phyloP scores from a whole-genome alignment of 2,888 invertebrate species.

The Amiota minor region DNA sequence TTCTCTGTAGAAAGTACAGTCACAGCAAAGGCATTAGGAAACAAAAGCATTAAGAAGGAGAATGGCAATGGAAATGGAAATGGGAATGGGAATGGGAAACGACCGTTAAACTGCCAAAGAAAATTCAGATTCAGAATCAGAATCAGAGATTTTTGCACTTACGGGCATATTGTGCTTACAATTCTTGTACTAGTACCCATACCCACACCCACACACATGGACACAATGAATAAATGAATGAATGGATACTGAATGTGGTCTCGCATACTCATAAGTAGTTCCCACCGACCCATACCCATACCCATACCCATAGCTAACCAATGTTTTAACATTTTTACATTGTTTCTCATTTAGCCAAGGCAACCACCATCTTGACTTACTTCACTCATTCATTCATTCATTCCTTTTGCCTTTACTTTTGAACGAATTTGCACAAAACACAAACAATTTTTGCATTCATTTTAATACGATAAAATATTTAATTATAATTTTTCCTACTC shows the following conservation, averaged over 20 bases:
- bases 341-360: neutral
- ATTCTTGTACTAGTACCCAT: neutral
- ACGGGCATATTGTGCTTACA: neutral
- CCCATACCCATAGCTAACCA: neutral
- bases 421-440: neutral
- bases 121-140: neutral
- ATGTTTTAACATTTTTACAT: neutral
- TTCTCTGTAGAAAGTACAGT: neutral
- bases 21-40: neutral
- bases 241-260: neutral
- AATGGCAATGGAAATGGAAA: neutral
- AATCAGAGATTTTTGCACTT: slow-evolving; percentile 5
- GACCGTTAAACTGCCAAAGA: neutral
- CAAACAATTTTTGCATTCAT: slow-evolving; percentile 50
- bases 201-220: neutral
- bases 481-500: slow-evolving; percentile 56
- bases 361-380: neutral
- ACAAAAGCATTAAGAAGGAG: neutral
- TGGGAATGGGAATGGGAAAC: neutral
- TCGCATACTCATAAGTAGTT: no score
- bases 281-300: no score
- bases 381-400: no score
- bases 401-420: neutral
- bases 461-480: slow-evolving; percentile 67
- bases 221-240: slow-evolving; percentile 19